Conservation (phyloP, 2,888 invertebrate species). For the Charanyca ferruginea region DNA sequence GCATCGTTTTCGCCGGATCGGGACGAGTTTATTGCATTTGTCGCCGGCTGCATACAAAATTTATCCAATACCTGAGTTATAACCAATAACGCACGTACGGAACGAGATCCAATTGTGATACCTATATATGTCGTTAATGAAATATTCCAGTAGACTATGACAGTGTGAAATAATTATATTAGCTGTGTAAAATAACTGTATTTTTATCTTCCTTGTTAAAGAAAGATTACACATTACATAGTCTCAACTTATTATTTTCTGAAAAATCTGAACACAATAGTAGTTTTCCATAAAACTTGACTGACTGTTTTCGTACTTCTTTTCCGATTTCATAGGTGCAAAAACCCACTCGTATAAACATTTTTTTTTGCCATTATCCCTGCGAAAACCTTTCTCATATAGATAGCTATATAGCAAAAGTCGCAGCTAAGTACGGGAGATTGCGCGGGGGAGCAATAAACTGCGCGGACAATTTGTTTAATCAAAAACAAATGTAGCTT, state of each 20-base stretch:
- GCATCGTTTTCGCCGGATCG: conserved; percentile 54
- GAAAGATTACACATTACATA: too few relatives aligned
- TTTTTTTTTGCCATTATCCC: conserved; percentile 36
- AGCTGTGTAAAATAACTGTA: too few relatives aligned
- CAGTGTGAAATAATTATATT: background rate
- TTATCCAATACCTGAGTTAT: conserved; percentile 51
- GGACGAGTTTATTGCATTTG: conserved; percentile 61
- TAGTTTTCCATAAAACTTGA: conserved; percentile 5
- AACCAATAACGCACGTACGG: conserved; percentile 29
- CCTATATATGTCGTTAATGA: conserved; percentile 16
- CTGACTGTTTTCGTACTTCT: conserved; percentile 9
- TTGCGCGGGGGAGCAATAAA: conserved; percentile 86
- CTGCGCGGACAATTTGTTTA: conserved; percentile 89
- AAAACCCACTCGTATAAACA: conserved; percentile 38
- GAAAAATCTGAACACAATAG: conserved; percentile 4
- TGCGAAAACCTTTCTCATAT: conserved; percentile 37
- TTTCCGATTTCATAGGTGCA: conserved; percentile 38
- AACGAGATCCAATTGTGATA: background rate
- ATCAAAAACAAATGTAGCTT: conserved; percentile 88
- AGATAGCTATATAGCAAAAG: conserved; percentile 57
- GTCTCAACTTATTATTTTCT: too few relatives aligned
- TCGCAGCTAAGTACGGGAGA: conserved; percentile 76
- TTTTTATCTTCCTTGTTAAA: background rate
- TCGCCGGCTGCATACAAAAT: conserved; percentile 65
- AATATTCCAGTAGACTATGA: conserved; percentile 11